Base-by-base conservation (phyloP, 2,888 invertebrate species). In the Platypus cylindrus region DNA sequence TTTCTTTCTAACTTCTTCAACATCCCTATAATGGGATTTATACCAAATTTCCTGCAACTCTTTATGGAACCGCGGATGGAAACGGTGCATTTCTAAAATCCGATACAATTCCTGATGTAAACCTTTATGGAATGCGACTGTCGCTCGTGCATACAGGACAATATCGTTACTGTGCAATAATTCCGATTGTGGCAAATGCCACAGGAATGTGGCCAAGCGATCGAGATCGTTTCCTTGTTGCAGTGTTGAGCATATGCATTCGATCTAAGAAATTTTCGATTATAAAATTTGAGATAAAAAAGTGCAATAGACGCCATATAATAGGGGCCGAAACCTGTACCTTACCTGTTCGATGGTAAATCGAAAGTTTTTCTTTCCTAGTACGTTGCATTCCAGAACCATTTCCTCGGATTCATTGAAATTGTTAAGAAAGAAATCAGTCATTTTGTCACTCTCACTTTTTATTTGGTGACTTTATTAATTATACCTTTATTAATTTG, bases 21-120 rank as follows among this genome's bases (percentile, higher is more conserved):
- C 86, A 54, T 91, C 90, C 48, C 76, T 75, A 58, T 95, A 95
- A 59, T 94, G 95, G 0, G 94, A 91, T 53, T 85, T 82, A 63
- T 85, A 91, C 97, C 97, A 97, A 48, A 97, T 68, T 45, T 78
- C 75, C 63, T 97, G 97, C 23, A 97, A 64, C 45, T 85, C 83
- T 1, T 71, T 67, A 56, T 95, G 94, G 61, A 89, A 81, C 34
- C 82, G 73, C 1, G 78, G 71, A 32, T 87, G 82, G 62, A 95
- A 97, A 28, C 79, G 73, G 54, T 93, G 85, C 3, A 84, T 78
- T 60, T 94, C 91, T 43, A 95, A 65, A 45, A 95, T 83, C 37
- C 79, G 77, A 65, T 95, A 95, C 2, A 95, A 67, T 56, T 94
- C 91, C 53, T 82, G 80, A 55, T 78, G 94, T 30, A 83, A 76